Percentiles rank a stretch among this genome's conserved stretches.
Conservation (phyloP, 2,888 invertebrate genomes). For the Palloptera scutellata region DNA sequence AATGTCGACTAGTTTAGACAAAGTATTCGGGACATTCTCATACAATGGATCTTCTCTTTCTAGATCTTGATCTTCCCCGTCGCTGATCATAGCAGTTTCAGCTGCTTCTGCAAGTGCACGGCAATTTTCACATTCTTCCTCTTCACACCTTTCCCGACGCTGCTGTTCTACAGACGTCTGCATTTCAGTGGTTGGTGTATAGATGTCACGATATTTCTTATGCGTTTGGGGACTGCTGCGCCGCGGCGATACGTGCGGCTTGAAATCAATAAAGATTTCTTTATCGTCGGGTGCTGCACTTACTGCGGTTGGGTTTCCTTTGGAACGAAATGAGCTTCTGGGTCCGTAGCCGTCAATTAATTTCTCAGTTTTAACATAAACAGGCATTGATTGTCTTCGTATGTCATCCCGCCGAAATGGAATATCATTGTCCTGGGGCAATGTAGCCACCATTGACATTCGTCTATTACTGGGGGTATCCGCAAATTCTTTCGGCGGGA, state of each 20-base stretch:
- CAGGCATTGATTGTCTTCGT: slow-evolving; percentile 57
- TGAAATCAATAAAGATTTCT: slow-evolving; percentile 88
- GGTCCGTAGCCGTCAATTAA: slow-evolving; percentile 52
- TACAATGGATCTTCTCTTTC: slow-evolving; percentile 51
- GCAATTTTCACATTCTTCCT: slow-evolving; percentile 30
- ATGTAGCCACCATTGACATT: slow-evolving; percentile 51
- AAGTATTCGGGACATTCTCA: slow-evolving; percentile 54
- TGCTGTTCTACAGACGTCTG: slow-evolving; percentile 51
- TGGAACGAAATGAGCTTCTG: slow-evolving; percentile 49
- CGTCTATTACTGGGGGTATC: slow-evolving; percentile 41
- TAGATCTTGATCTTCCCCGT: slow-evolving; percentile 37
- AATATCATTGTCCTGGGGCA: slow-evolving; percentile 32
- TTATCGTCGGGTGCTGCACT: slow-evolving; percentile 67
- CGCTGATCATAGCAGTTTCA: slow-evolving; percentile 29
- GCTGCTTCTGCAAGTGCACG: slow-evolving; percentile 1
- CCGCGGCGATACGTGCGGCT: slow-evolving; percentile 77
- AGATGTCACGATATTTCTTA: slow-evolving; percentile 41
- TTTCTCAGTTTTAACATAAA: slow-evolving; percentile 55
- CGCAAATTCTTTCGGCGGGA: slow-evolving; percentile 35
- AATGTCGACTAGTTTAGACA: slow-evolving; percentile 48
- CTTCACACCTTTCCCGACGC: slow-evolving; percentile 54
- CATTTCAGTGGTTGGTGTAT: slow-evolving; percentile 68
- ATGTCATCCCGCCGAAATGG: slow-evolving; percentile 56
- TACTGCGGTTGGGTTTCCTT: slow-evolving; percentile 27
- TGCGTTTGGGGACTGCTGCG: slow-evolving; percentile 31